Conservation (phyloP, 2,797 vertebrate genomes). For the Xyrichtys novacula region DNA sequence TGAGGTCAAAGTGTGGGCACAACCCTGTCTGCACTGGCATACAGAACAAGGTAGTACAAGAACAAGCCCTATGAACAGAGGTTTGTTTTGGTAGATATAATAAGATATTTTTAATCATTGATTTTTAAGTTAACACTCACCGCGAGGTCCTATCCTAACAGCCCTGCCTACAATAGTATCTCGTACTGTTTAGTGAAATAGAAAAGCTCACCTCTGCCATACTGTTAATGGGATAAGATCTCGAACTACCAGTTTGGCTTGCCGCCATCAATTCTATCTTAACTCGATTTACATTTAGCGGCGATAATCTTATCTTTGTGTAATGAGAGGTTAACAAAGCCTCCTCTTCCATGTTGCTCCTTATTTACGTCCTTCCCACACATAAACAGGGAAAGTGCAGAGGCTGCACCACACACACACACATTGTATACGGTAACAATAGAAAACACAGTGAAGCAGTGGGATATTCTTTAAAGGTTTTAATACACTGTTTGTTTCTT, state of each 20-base stretch:
- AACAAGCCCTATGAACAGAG: constrained; percentile 10
- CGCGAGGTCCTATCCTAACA: neutral
- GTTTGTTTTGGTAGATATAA: neutral
- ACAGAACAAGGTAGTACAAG: constrained; percentile 40
- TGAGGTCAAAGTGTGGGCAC: constrained; percentile 50
- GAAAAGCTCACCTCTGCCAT: neutral
- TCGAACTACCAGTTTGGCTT: constrained; percentile 6
- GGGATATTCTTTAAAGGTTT: constrained; percentile 15
- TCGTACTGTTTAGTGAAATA: neutral
- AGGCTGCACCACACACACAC: constrained; percentile 9
- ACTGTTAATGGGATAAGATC: neutral
- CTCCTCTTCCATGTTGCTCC: constrained; percentile 14
- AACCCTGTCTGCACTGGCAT: constrained; percentile 28
- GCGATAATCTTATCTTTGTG: constrained; percentile 38
- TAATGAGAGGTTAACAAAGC: constrained; percentile 50
- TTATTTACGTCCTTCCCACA: constrained; percentile 38
- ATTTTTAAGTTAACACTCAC: neutral
- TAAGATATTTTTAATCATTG: neutral
- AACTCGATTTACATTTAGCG: constrained; percentile 43
- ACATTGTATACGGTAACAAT: neutral
- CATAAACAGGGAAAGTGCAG: constrained; percentile 29
- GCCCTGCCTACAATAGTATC: neutral
- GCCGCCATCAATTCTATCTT: constrained; percentile 24
- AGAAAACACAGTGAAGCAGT: constrained; percentile 2
- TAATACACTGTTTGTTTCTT: constrained; percentile 3